A percentile compares a stretch with the other conserved stretches of the same genome.
Evolutionary conservation across 2,797 vertebrate species (phyloP).

Genomic region (Aulostomus chinensis): DNA sequence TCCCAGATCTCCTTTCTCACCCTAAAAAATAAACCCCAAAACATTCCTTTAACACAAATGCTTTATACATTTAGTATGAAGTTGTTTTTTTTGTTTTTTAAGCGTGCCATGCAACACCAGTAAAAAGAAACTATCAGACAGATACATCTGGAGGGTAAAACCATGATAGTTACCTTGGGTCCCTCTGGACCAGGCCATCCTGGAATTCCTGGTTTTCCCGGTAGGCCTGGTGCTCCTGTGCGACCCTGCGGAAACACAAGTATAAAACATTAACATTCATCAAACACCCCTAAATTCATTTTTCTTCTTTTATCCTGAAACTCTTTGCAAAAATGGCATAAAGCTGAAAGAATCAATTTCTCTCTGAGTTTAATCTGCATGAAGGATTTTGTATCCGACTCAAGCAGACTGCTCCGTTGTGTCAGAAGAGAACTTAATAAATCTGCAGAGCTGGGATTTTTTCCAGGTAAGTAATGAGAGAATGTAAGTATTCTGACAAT

Average conservation of each 20-base stretch:
- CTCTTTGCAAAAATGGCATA: too few species aligned
- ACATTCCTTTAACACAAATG: too few species aligned
- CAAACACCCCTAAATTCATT: too few species aligned
- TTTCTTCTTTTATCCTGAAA: too few species aligned
- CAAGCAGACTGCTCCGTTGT: background rate
- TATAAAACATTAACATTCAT: background rate
- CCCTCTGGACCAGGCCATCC: slow-evolving; percentile 89
- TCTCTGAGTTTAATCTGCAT: background rate
- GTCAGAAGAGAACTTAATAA: background rate
- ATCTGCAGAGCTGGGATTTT: background rate
- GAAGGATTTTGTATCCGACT: background rate
- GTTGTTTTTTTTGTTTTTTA: background rate
- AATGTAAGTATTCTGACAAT: too few species aligned
- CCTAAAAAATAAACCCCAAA: slow-evolving; percentile 36
- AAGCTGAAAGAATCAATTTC: background rate
- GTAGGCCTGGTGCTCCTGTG: slow-evolving; percentile 87
- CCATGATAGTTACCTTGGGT: slow-evolving; percentile 74
- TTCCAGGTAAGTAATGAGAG: too few species aligned
- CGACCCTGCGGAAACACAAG: slow-evolving; percentile 85
- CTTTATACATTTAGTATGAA: too few species aligned
- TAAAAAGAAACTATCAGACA: background rate
- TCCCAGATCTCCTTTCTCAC: slow-evolving; percentile 79
- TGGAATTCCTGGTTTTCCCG: slow-evolving; percentile 86
- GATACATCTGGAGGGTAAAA: background rate
- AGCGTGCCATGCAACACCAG: background rate